phyloP scores from a whole-genome alignment of 35 echinoderm and acorn worm genomes.

The Patiria miniata region DNA sequence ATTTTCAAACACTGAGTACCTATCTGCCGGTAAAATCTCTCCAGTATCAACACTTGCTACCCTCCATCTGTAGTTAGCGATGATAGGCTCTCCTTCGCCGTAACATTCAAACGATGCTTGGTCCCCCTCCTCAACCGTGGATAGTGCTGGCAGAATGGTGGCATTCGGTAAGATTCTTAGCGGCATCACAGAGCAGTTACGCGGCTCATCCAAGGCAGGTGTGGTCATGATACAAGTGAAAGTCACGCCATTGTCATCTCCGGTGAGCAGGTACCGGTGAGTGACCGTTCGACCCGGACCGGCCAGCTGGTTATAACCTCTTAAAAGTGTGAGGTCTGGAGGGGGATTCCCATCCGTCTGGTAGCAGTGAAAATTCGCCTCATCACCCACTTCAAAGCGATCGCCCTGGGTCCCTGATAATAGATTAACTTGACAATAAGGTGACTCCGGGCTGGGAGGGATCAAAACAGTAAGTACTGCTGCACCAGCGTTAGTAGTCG shows the following conservation, averaged over 20 bases:
- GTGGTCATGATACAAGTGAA: constrained; percentile 11
- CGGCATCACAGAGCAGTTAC: not conserved
- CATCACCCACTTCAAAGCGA: not conserved
- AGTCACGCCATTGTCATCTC: not conserved
- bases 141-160: not conserved
- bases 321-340: not conserved
- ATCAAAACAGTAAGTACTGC: not conserved
- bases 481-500: not conserved
- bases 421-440: not conserved
- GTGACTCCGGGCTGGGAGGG: not conserved
- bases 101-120: not conserved
- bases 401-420: not conserved
- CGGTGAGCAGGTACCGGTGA: not conserved
- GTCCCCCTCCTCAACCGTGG: not conserved
- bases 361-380: not conserved
- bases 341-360: not conserved
- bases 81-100: not conserved
- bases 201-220: not conserved
- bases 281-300: not conserved
- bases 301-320: not conserved
- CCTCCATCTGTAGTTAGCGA: not conserved
- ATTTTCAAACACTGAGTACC: not conserved
- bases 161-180: not conserved
- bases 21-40: not conserved
- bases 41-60: not conserved